phyloP scores from a whole-genome alignment of 2,113 vertebrate species.

The Otolemur garnettii region DNA sequence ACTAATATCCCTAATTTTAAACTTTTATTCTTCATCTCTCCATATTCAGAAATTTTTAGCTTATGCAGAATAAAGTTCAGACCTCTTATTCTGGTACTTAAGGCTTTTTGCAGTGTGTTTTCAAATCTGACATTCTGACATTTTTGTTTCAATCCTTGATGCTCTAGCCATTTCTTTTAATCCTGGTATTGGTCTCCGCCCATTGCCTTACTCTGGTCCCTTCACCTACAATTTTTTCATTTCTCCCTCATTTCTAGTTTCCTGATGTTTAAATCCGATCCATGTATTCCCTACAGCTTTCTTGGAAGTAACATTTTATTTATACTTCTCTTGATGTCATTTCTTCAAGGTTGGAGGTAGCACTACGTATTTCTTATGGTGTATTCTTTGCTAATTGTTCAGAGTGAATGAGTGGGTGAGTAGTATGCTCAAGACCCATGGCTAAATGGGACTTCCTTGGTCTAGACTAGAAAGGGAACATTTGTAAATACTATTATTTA shows the following conservation, averaged over 20 bases:
- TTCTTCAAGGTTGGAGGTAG: background rate
- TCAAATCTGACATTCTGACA: background rate
- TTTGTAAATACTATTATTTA: background rate
- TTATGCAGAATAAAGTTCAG: constrained; percentile 9
- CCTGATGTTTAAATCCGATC: background rate
- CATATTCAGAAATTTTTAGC: constrained; percentile 34
- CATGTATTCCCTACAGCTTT: background rate
- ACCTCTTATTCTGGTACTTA: background rate
- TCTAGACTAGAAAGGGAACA: constrained; percentile 31
- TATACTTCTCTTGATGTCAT: background rate
- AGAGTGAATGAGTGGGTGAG: constrained; percentile 22
- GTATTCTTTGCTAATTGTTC: background rate
- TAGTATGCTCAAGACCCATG: background rate
- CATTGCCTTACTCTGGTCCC: background rate
- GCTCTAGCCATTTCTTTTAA: background rate
- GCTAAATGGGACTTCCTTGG: background rate
- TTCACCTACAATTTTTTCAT: background rate
- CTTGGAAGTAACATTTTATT: background rate
- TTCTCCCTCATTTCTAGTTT: background rate
- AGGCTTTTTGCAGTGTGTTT: background rate
- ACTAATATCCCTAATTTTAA: constrained; percentile 34
- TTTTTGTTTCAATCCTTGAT: background rate
- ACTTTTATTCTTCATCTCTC: background rate
- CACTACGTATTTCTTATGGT: background rate
- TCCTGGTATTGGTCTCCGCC: background rate